Conservation (phyloP, 92 coral and sea anemone genomes). For the Siderastrea radians region DNA sequence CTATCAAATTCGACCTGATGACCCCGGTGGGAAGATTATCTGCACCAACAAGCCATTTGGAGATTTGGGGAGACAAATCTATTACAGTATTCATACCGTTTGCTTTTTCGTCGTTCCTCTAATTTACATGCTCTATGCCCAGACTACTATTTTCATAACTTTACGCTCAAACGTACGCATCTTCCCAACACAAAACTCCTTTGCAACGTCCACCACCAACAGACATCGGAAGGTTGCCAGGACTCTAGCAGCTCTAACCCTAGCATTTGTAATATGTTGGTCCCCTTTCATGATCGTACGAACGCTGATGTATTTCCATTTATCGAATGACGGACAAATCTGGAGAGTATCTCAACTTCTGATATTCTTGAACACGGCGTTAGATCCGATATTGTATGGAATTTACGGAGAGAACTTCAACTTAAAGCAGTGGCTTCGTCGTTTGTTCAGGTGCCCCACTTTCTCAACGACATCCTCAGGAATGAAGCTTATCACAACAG, state of each 20-base stretch:
- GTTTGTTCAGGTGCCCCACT: constrained; percentile 9
- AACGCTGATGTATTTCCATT: constrained; percentile 47
- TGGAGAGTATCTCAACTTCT: constrained; percentile 60
- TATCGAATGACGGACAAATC: constrained; percentile 24
- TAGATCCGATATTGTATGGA: constrained; percentile 57
- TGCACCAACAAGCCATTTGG: constrained; percentile 40
- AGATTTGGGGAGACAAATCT: constrained; percentile 47
- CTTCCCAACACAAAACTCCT: not conserved
- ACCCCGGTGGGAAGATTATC: not conserved
- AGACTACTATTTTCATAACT: constrained; percentile 4
- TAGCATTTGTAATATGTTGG: constrained; percentile 57
- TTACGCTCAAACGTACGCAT: constrained; percentile 1
- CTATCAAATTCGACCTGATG: not conserved
- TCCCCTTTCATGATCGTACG: constrained; percentile 51
- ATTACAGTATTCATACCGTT: constrained; percentile 42
- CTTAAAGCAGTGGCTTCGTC: not conserved
- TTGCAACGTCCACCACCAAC: not conserved
- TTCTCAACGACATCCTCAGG: too few species aligned
- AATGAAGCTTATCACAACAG: too few species aligned
- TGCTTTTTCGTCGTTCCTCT: constrained; percentile 32
- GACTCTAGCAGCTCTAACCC: constrained; percentile 23
- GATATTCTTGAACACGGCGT: constrained; percentile 34
- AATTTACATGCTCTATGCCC: constrained; percentile 27
- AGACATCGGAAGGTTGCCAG: constrained; percentile 52
- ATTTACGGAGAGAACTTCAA: constrained; percentile 32